Evolutionary conservation across 2,113 vertebrate genomes (phyloP), one percentile per base, ranked within the genome.

Genomic region (Gila orcuttii): DNA sequence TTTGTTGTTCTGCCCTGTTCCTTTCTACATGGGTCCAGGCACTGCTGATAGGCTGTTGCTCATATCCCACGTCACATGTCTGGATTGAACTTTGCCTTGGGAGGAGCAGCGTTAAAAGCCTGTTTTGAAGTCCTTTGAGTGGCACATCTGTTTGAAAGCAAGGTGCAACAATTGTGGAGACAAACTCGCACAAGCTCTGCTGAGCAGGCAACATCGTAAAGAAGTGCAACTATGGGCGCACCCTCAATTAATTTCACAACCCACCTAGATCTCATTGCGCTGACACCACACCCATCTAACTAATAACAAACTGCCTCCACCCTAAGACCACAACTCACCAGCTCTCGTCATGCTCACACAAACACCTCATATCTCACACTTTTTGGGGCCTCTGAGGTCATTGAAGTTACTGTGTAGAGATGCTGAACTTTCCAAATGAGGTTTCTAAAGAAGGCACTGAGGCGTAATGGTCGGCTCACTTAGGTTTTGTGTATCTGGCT

Each of bases 161-260:
- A 86, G 60, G 85, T 82, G 77, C 83, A 79, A 39, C 45, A 71
- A 66, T 13, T 25, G 57, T 80, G 52, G 6, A n/a, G 39, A 47
- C 76, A 92, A 77, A 76, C 52, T 84, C 82, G 91, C 87, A 90
- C 85, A 90, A 88, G 85, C 91, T 91, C 88, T 90, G 89, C 88
- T 84, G 84, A 88, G 89, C 83, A 90, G 87, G 91, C 87, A 88
- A 88, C 71, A 79, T 91, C 91, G 85, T 85, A 88, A 90, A 89
- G 88, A 87, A 89, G 88, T 88, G 89, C 69, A 87, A 90, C 92
- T 91, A 82, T 88, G 86, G 93, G 91, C 91, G 84, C 92, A 91
- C 91, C 94, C 92, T 88, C 88, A 88, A 91, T 91, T 93, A 92
- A 91, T 93, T 91, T 92, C 93, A 93, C 91, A 89, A 91, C 66